Base-by-base conservation (phyloP, 2,888 invertebrate species). In the Hirtodrosophila trivittata region DNA sequence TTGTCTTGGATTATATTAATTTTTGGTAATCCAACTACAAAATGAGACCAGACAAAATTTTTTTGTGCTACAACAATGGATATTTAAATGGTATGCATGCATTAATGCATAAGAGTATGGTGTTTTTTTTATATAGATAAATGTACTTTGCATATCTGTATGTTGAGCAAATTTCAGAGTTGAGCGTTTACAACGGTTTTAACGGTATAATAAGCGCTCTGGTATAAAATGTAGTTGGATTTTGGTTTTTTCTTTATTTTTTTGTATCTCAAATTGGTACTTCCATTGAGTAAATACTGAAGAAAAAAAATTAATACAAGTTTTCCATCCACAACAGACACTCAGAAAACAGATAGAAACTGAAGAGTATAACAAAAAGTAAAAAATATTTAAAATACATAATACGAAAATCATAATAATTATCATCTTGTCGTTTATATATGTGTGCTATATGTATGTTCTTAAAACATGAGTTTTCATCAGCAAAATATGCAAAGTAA, bases 391-490 rank as follows among this genome's bases (percentile, higher is more conserved):
- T 49, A 18, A 46, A 50, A 38, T 56, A 39, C 56, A 38, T 9
- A 66, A 41, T 39, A 33, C 12, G 9, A 47, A 12, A 38, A 45
- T 39, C 60, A 58, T 66, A 46, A 76, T 63, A 71, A 49, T 63
- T 67, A 57, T 71, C 73, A 71, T 57, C 62, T 66, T 66, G 72
- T 72, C 67, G 73, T 71, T 62, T 58, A 64, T 59, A 32, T 21
- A 56, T 70, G 66, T 70, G 66, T 52, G 60, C 51, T 67, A 55
- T 62, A 54, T 72, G 57, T 64, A 68, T 74, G 74, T 74, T 57
- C 59, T 73, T 55, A n/a, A 49, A 66, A 58, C 14, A 41, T 54
- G 32, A 57, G 60, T 72, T 50, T 41, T 37, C 47, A 71, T 49
- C 69, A 65, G 54, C 47, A 71, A 58, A 47, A 50, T 64, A 56